A percentile compares a stretch with the other conserved stretches of the same genome.
These are phyloP conservation scores for Paedocypris micromegethes DNA, from an alignment of 2,797 vertebrate species.

Conservation along the genomic window DNA sequence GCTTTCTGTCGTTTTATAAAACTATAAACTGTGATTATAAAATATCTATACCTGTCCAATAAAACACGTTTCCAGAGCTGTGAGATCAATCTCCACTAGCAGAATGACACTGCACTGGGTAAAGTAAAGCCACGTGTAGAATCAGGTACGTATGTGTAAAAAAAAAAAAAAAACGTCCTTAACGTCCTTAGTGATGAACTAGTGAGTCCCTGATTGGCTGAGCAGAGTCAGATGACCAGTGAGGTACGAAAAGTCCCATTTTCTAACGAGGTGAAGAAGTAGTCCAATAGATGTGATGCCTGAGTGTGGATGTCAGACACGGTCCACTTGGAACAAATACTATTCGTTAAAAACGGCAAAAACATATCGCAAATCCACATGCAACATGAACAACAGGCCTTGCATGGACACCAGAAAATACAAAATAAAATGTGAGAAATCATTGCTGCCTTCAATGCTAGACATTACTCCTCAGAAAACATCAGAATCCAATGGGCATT, in stretches of 20 bases:
- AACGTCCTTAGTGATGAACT: conserved; percentile 56
- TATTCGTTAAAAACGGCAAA: conserved; percentile 54
- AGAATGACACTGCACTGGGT: conserved; percentile 37
- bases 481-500: conserved; percentile 70
- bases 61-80: conserved; percentile 54
- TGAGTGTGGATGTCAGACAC: conserved; percentile 53
- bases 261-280: conserved; percentile 46
- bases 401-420: conserved; percentile 57
- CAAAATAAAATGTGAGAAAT: conserved; percentile 50
- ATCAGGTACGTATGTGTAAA: conserved; percentile 58
- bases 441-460: conserved; percentile 60
- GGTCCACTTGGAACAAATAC: conserved; percentile 49
- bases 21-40: conserved; percentile 60
- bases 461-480: conserved; percentile 58
- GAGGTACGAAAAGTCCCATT: conserved; percentile 67
- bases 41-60: conserved; percentile 59
- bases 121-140: conserved; percentile 59
- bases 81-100: conserved; percentile 50
- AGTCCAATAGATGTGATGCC: conserved; percentile 44
- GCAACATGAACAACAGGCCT: conserved; percentile 59
- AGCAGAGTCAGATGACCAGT: conserved; percentile 76
- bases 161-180: conserved; percentile 13
- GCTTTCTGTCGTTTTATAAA: conserved; percentile 42
- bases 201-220: conserved; percentile 79
- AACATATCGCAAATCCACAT: conserved; percentile 59